These are phyloP conservation scores for Atlantisia rogersi DNA, from an alignment of 2,113 vertebrate genomes.

Conservation along the genomic window DNA sequence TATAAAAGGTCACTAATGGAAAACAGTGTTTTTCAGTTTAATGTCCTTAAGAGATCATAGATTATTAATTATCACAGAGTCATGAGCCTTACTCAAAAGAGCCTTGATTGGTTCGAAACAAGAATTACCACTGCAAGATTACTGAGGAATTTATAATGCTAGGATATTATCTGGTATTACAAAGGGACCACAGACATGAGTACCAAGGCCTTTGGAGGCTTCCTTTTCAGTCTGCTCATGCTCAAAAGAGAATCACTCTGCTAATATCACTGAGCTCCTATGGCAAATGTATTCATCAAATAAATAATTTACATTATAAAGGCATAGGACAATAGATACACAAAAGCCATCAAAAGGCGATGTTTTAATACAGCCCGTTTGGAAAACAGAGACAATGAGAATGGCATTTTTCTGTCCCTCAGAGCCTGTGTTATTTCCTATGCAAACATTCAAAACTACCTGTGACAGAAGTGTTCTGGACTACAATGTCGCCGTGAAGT, in stretches of 20 bases:
- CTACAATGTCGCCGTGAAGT: not conserved
- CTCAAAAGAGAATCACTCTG: not conserved
- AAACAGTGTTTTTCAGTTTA: slow-evolving; percentile 38
- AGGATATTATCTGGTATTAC: not conserved
- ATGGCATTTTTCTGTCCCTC: not conserved
- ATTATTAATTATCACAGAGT: slow-evolving; percentile 64
- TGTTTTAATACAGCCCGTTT: not conserved
- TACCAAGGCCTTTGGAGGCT: not conserved
- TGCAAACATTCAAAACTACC: not conserved
- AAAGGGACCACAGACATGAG: not conserved
- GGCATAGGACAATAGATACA: not conserved
- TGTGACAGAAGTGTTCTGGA: not conserved
- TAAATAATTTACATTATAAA: slow-evolving; percentile 76
- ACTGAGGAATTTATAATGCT: not conserved
- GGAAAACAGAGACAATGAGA: not conserved
- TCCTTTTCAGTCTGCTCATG: slow-evolving; percentile 2
- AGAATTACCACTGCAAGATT: not conserved
- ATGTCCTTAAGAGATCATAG: slow-evolving; percentile 23
- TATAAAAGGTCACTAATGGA: slow-evolving; percentile 48
- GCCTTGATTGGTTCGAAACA: not conserved
- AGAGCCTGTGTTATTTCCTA: not conserved
- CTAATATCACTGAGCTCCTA: not conserved
- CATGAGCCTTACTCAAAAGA: slow-evolving; percentile 29
- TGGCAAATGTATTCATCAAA: slow-evolving; percentile 51
- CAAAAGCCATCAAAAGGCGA: slow-evolving; percentile 27